Percentiles rank a stretch among this genome's conserved stretches.
Evolutionary conservation across 2,888 invertebrate species (phyloP).

Genomic region (Lasioglossum oenotherae): DNA sequence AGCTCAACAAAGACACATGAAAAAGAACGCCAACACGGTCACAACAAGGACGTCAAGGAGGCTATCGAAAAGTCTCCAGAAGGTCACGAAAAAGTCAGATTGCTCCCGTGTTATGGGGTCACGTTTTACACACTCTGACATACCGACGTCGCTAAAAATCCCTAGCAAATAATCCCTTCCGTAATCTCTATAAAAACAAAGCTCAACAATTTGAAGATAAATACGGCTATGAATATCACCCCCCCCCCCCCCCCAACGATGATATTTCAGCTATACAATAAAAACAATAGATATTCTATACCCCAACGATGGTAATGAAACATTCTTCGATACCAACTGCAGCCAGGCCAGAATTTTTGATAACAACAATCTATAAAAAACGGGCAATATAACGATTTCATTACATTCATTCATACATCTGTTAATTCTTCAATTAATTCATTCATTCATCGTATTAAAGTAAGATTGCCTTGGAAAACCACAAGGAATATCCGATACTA

Average conservation of each 20-base stretch:
- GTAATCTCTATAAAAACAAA: neutral
- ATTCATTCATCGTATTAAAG: neutral
- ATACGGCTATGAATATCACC: no score
- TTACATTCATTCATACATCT: no score
- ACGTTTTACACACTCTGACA: neutral
- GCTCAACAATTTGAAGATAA: neutral
- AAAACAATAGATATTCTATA: neutral
- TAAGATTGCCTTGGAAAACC: neutral
- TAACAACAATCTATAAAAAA: neutral
- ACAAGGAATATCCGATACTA: conserved; percentile 29
- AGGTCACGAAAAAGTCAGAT: neutral
- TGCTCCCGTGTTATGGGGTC: neutral
- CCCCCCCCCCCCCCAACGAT: neutral
- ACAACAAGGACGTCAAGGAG: neutral
- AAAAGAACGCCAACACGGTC: neutral
- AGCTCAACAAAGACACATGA: neutral
- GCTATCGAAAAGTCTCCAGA: neutral
- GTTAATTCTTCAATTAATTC: no score
- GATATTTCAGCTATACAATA: neutral
- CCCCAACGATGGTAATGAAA: neutral
- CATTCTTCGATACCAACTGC: neutral
- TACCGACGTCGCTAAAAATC: neutral
- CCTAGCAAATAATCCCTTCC: neutral
- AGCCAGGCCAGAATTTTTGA: neutral
- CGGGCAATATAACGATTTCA: neutral